Evolutionary conservation across 2,113 vertebrate species (phyloP).

Genomic region (Arvicanthis niloticus): DNA sequence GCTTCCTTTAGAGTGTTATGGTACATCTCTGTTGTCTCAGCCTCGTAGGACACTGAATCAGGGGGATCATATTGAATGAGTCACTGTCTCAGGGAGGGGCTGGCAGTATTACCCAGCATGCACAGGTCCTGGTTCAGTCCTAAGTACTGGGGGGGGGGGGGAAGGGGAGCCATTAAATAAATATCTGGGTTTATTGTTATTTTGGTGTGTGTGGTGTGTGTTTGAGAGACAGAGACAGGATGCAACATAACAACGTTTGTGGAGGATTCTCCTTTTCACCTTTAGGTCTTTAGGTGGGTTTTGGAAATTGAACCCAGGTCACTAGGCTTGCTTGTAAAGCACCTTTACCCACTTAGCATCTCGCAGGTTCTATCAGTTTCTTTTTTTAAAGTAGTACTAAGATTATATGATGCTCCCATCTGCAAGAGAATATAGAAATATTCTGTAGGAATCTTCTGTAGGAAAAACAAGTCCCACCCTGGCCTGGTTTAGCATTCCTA

Average conservation of each 20-base stretch:
- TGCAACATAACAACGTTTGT: background rate
- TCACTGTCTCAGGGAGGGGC: background rate
- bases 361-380: background rate
- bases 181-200: background rate
- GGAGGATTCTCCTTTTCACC: background rate
- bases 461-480: background rate
- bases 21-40: background rate
- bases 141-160: background rate
- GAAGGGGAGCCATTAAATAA: background rate
- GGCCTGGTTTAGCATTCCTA: background rate
- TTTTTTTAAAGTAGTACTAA: background rate
- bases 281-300: background rate
- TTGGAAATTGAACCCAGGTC: background rate
- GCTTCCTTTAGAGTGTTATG: background rate
- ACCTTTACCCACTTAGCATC: background rate
- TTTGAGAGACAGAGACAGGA: no score
- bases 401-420: constrained; percentile 5
- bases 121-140: background rate
- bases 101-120: background rate
- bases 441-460: background rate
- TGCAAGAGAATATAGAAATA: background rate
- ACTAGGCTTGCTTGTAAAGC: background rate
- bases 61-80: background rate
- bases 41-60: background rate
- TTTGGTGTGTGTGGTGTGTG: background rate